Evolutionary conservation across 2,888 invertebrate species (phyloP).

Genomic region (Periphyllus acericola): DNA sequence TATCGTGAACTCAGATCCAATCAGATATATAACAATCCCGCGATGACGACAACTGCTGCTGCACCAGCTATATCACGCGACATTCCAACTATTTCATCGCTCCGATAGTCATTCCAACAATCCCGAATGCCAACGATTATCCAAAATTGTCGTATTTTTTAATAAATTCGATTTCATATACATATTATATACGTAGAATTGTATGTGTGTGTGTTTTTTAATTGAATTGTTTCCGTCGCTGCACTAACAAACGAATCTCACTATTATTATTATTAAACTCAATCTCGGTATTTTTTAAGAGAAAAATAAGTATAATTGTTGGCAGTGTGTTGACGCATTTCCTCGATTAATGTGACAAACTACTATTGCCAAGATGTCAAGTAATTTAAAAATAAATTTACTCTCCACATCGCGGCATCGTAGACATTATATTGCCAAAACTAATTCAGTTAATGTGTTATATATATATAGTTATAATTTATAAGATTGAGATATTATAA

Average conservation of each 20-base stretch:
- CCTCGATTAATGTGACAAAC: background rate
- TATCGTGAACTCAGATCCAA: slow-evolving; percentile 47
- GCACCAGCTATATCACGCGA: background rate
- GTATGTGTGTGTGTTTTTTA: background rate
- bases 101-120: slow-evolving; percentile 7
- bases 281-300: background rate
- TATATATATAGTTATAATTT: no score
- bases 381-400: background rate
- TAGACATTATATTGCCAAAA: background rate
- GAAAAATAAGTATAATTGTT: background rate
- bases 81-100: slow-evolving; percentile 17
- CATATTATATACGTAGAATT: background rate
- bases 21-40: slow-evolving; percentile 41
- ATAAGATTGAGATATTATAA: no score
- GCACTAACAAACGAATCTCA: background rate
- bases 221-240: background rate
- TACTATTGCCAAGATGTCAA: background rate
- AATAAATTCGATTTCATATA: background rate
- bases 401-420: background rate
- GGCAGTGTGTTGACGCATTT: background rate
- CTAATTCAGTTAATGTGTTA: background rate
- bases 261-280: background rate
- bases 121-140: slow-evolving; percentile 3
- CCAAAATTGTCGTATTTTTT: background rate
- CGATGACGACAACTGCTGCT: background rate